Evolutionary conservation across 2,113 vertebrate genomes (phyloP).

Genomic region (Callipepla californica): DNA sequence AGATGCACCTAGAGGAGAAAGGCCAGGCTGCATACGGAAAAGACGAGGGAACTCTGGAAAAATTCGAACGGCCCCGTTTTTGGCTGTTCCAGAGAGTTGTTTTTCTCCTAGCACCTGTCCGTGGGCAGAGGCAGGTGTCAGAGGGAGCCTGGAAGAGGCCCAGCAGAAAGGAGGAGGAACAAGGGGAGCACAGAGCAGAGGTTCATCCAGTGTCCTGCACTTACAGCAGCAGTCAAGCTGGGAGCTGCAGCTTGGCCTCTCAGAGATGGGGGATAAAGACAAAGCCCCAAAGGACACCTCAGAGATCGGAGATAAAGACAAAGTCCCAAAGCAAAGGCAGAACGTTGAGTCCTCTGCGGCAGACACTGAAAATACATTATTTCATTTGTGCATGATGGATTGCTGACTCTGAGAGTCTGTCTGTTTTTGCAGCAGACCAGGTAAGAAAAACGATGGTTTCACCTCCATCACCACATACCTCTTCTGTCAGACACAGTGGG

Average conservation of each 20-base stretch:
- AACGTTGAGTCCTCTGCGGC: background rate
- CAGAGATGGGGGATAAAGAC: too few relatives aligned
- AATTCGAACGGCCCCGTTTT: background rate
- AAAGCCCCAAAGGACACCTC: background rate
- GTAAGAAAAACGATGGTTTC: background rate
- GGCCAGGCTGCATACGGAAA: background rate
- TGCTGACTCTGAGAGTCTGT: background rate
- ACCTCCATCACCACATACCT: background rate
- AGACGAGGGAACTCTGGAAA: background rate
- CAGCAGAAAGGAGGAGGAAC: background rate
- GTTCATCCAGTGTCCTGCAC: background rate
- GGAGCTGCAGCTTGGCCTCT: background rate
- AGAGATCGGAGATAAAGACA: background rate
- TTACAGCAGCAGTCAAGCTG: background rate
- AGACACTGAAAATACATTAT: background rate
- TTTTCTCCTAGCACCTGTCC: slow-evolving; percentile 18
- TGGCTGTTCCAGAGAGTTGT: background rate
- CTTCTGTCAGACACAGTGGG: background rate
- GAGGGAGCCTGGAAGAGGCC: background rate
- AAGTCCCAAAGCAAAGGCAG: background rate
- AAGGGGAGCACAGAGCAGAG: background rate
- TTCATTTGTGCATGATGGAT: background rate
- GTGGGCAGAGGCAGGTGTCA: background rate
- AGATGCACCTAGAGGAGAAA: background rate
- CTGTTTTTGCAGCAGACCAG: background rate